A percentile compares a stretch with the other conserved stretches of the same genome.
These are phyloP conservation scores for Tipula confusa DNA, from an alignment of 2,888 invertebrate species.

Conservation along the genomic window DNA sequence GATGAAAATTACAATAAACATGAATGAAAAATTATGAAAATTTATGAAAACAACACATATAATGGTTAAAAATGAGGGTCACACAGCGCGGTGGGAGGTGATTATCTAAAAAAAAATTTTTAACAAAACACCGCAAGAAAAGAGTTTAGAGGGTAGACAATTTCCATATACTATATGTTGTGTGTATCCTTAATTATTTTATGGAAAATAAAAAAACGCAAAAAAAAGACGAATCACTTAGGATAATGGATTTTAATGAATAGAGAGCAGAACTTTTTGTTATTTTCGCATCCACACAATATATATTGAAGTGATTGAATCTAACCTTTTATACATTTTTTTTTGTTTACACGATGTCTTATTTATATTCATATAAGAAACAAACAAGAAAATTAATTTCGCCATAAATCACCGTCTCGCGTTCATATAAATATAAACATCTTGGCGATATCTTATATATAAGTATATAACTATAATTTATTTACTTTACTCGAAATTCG, in stretches of 20 bases:
- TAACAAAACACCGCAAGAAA: not conserved
- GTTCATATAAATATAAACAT: not conserved
- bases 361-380: not conserved
- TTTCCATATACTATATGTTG: not conserved
- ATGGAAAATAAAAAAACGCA: not conserved
- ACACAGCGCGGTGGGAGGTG: not conserved
- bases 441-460: not conserved
- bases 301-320: conserved; percentile 3
- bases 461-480: not conserved
- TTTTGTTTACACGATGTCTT: not conserved
- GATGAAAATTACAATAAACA: not conserved
- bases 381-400: conserved; percentile 20
- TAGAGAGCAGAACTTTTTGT: not conserved
- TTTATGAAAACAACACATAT: not conserved
- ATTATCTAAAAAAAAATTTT: not conserved
- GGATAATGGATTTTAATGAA: conserved; percentile 20
- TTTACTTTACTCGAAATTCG: not conserved
- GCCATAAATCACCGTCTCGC: conserved; percentile 12
- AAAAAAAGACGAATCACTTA: conserved; percentile 16
- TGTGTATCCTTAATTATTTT: not conserved
- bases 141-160: conserved; percentile 8
- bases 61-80: not conserved
- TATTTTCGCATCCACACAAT: not conserved
- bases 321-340: not conserved
- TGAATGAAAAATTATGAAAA: conserved; percentile 12